Evolutionary conservation across 1,140 invertebrate species (phyloP), one percentile per base, ranked within the genome.

Genomic region (Aphelenchoides avenae): DNA sequence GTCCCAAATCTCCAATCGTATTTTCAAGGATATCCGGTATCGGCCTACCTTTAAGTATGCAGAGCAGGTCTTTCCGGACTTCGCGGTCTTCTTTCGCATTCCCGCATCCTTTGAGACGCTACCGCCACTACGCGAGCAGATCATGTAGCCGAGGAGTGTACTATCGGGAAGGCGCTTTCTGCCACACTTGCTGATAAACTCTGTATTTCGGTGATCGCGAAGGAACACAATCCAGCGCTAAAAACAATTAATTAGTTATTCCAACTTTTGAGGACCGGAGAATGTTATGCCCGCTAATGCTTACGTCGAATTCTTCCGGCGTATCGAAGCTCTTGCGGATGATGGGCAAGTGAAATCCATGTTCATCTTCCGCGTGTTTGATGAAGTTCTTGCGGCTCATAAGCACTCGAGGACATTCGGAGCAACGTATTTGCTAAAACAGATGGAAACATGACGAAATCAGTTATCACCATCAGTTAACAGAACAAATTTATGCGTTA

Each of bases 101-200:
- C 30, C 30, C 30, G 20, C 24, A 3, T 20, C 48, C 15, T 48
- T n/a, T n/a, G n/a, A n/a, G n/a, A n/a, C 48, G 13, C 34, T n/a
- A 33, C 20, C 40, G 22, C 48, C 48, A 48, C 48, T 48, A 13
- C 51, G 40, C 20, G 48, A 20, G 30, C 48, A 51, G 3, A 51
- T 46, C 3, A 51, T 31, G 15, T 51, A 51, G 5, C 48, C 48
- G 7, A 51, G 48, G 3, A 51, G n/a, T 9, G 48, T 46, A 11
- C 48, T 46, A 46, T 51, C 51, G 4, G 48, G 51, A 34, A 51
- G 48, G 20, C 48, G 20, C 30, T 51, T 51, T 5, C 48, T 40
- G 15, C 48, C 48, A 51, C 48, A 51, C 51, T 51, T 51, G 48
- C 48, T 51, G 13, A 51, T 46, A 49, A 51, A 51, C 51, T 51